Evolutionary conservation across 2,113 vertebrate species (phyloP).

Genomic region (Conger conger): DNA sequence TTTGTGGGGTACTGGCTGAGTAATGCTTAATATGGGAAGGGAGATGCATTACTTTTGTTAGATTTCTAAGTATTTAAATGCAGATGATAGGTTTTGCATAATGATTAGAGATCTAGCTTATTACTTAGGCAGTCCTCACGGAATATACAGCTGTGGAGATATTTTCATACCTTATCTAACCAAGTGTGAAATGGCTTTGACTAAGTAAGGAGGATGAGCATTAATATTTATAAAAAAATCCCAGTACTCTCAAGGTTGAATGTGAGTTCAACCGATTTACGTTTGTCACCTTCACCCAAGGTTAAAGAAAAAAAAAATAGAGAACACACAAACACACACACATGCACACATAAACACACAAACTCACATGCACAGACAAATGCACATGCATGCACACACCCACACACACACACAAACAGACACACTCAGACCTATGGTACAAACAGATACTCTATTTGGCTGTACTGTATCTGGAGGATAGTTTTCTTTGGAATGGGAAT

Average conservation of each 20-base stretch:
- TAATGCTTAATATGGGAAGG: slow-evolving; percentile 31
- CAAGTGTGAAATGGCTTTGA: slow-evolving; percentile 80
- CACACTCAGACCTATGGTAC: neutral
- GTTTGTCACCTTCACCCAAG: slow-evolving; percentile 72
- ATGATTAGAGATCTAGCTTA: slow-evolving; percentile 66
- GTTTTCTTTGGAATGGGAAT: neutral
- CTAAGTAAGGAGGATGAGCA: slow-evolving; percentile 73
- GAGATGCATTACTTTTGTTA: slow-evolving; percentile 56
- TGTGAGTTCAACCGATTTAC: slow-evolving; percentile 73
- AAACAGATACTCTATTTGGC: neutral
- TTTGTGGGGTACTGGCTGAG: slow-evolving; percentile 30
- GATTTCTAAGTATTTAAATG: slow-evolving; percentile 53
- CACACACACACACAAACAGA: neutral
- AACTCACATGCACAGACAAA: neutral
- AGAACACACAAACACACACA: slow-evolving; percentile 26
- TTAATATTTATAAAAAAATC: slow-evolving; percentile 77
- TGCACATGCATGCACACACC: neutral
- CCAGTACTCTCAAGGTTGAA: slow-evolving; percentile 74
- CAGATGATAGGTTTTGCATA: slow-evolving; percentile 54
- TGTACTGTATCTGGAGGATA: neutral
- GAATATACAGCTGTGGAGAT: slow-evolving; percentile 72
- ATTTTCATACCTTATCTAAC: slow-evolving; percentile 69
- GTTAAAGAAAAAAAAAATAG: slow-evolving; percentile 49
- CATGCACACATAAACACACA: neutral
- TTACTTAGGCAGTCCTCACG: slow-evolving; percentile 64